Evolutionary conservation across 1,140 invertebrate genomes (phyloP).

Genomic region (Pararge aegeria): DNA sequence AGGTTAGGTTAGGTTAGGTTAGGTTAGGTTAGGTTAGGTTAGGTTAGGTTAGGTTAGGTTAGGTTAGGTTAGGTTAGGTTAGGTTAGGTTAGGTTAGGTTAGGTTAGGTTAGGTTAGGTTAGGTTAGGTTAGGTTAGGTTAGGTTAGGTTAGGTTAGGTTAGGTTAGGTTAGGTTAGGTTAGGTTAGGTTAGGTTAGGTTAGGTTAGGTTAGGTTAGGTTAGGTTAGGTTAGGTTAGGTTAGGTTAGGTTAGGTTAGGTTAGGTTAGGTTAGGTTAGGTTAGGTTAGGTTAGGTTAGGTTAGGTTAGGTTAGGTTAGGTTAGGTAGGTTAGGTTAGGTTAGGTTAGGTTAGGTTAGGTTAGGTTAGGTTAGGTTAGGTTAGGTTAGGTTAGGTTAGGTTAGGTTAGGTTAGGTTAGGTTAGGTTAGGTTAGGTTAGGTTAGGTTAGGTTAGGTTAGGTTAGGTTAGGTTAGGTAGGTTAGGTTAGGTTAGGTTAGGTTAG

Average conservation of each 20-base stretch:
- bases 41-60: conserved; percentile 35
- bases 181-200: conserved; percentile 24
- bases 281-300: conserved; percentile 35
- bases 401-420: conserved; percentile 40
- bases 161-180: conserved; percentile 35
- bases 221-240: conserved; percentile 38
- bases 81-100: neutral
- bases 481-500: conserved; percentile 21
- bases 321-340: conserved; percentile 35
- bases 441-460: conserved; percentile 37
- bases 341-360: conserved; percentile 23
- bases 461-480: conserved; percentile 23
- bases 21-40: conserved; percentile 36
- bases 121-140: conserved; percentile 40
- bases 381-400: conserved; percentile 32
- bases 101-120: conserved; percentile 31
- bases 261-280: conserved; percentile 45
- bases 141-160: conserved; percentile 40
- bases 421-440: conserved; percentile 40
- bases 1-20: conserved; percentile 36
- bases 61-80: conserved; percentile 25
- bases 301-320: conserved; percentile 36
- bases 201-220: conserved; percentile 19
- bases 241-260: conserved; percentile 46
- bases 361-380: neutral